A percentile compares a stretch with the other conserved stretches of the same genome.
These are phyloP conservation scores for Antheraea yamamai DNA, from an alignment of 2,888 invertebrate species.

Conservation along the genomic window DNA sequence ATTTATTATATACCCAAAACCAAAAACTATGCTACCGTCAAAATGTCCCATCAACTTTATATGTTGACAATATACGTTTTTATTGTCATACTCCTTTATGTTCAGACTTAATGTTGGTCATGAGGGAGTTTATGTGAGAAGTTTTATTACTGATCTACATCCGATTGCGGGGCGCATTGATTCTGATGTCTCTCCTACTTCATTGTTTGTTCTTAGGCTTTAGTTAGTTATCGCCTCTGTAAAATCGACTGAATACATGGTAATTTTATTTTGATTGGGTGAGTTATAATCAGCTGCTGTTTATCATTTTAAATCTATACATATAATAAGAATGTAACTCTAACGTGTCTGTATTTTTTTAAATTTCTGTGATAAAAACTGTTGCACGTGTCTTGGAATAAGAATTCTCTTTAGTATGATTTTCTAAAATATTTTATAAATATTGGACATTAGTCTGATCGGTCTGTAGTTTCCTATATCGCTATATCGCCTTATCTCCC, in stretches of 20 bases:
- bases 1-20: neutral
- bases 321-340: too few relatives aligned
- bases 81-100: slow-evolving; percentile 38
- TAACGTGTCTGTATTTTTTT: too few relatives aligned
- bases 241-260: neutral
- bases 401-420: too few relatives aligned
- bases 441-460: too few relatives aligned
- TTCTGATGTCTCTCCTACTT: slow-evolving; percentile 32
- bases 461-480: too few relatives aligned
- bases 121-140: slow-evolving; percentile 55
- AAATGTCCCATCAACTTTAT: slow-evolving; percentile 20
- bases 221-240: neutral
- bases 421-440: too few relatives aligned
- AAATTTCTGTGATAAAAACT: too few relatives aligned
- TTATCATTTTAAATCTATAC: too few relatives aligned
- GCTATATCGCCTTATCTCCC: too few relatives aligned
- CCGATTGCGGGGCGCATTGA: slow-evolving; percentile 52
- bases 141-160: slow-evolving; percentile 51
- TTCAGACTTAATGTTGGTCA: slow-evolving; percentile 41
- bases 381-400: too few relatives aligned
- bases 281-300: too few relatives aligned
- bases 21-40: slow-evolving; percentile 17
- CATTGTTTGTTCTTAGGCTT: slow-evolving; percentile 12
- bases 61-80: slow-evolving; percentile 49
- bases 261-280: too few relatives aligned